Percentiles rank a stretch among this genome's conserved stretches.
Conservation (phyloP, 1,140 invertebrate genomes). For the Dolichoris vasculosae region DNA sequence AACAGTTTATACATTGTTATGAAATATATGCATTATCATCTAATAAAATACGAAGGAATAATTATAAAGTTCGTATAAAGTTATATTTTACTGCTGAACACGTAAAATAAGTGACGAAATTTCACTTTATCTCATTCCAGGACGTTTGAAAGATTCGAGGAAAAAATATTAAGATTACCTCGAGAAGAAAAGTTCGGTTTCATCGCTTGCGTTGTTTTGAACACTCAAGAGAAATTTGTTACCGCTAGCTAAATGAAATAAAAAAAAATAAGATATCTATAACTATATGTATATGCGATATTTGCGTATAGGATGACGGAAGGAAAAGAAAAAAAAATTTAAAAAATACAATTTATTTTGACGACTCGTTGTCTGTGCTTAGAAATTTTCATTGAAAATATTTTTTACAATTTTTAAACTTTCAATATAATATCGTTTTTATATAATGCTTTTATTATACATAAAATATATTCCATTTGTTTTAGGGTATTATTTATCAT, state of each 20-base stretch:
- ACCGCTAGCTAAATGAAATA: slow-evolving; percentile 25
- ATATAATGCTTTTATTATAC: neutral
- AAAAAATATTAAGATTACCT: slow-evolving; percentile 20
- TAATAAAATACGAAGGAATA: slow-evolving; percentile 3
- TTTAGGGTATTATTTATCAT: neutral
- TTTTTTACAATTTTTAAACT: neutral
- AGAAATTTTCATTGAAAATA: slow-evolving; percentile 33
- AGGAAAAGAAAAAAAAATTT: neutral
- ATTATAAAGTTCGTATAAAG: slow-evolving; percentile 34
- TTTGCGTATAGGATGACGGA: slow-evolving; percentile 4
- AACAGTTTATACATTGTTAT: slow-evolving; percentile 36
- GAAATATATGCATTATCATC: neutral
- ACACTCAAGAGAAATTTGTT: slow-evolving; percentile 30
- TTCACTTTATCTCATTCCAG: slow-evolving; percentile 33
- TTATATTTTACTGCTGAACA: slow-evolving; percentile 35
- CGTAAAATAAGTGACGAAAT: slow-evolving; percentile 38
- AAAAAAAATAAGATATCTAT: slow-evolving; percentile 34
- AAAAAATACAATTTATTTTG: neutral
- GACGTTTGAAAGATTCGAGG: neutral
- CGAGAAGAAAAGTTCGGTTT: slow-evolving; percentile 20
- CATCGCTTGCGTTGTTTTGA: slow-evolving; percentile 24
- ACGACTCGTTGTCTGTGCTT: slow-evolving; percentile 4
- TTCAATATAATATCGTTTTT: neutral
- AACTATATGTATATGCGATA: slow-evolving; percentile 16
- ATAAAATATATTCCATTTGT: neutral